Base-by-base conservation (phyloP, 2,797 vertebrate species). In the Liparis tanakae region DNA sequence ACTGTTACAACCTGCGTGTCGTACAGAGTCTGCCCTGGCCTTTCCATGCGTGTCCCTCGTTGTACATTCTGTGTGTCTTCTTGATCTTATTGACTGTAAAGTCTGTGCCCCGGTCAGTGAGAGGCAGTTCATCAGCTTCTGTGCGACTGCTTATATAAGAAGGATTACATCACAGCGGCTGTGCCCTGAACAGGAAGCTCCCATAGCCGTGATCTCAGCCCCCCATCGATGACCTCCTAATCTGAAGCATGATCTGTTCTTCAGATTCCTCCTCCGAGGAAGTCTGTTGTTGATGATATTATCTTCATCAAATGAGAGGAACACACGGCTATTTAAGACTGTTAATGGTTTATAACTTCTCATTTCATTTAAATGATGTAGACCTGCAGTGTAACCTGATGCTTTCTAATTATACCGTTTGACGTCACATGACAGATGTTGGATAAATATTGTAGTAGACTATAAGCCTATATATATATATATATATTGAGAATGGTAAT, bases 81-180 rank as follows among this genome's bases (percentile, higher is more conserved):
- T 72, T 79, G 70, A 79, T 87, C 79, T 82, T 81, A 78, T 60
- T 79, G 86, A 77, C 81, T 72, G 67, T 86, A 89, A 87, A 87
- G 70, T 90, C 72, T 85, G 62, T 54, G 74, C 63, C 48, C 9
- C 74, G 80, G 74, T 41, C 72, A 73, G 79, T 15, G 80, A 72
- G 74, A 59, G 70, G 74, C 43, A 39, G 72, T 50, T 90, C 88
- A 90, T 92, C 88, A 85, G 82, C 70, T 80, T 81, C 66, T 37
- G 63, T 59, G 69, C 0, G 46, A 36, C 70, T 62, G 80, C 86
- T 94, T 94, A 92, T 91, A 91, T 92, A 93, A 93, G 82, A 66
- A 63, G 81, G 90, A 91, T 94, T 94, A 93, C 85, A 84, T 93
- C 91, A 92, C 80, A 77, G 44, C 18, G 60, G 51, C 84, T 82